These are phyloP conservation scores for Botia almorhae DNA, from an alignment of 2,797 vertebrate species.

Conservation along the genomic window DNA sequence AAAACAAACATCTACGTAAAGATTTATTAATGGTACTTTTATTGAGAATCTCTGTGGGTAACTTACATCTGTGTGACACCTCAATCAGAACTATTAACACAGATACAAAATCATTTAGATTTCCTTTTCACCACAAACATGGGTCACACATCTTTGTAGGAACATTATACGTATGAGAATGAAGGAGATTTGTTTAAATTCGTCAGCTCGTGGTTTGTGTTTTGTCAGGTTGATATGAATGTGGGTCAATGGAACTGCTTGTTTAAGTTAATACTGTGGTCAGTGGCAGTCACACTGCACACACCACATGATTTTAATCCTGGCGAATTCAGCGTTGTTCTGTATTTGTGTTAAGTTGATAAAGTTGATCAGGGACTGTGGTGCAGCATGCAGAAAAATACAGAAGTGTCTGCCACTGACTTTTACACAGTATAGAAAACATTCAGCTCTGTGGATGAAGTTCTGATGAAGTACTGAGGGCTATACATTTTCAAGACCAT, in stretches of 20 bases:
- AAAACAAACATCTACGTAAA: background rate
- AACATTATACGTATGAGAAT: background rate
- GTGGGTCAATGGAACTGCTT: background rate
- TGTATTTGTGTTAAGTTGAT: constrained; percentile 10
- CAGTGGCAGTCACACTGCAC: constrained; percentile 16
- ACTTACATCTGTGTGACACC: background rate
- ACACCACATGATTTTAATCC: constrained; percentile 17
- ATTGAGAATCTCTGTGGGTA: background rate
- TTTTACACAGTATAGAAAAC: background rate
- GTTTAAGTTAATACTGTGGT: constrained; percentile 6
- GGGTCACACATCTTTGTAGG: background rate
- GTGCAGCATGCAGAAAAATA: constrained; percentile 13
- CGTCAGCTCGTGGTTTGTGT: background rate
- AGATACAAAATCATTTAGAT: constrained; percentile 2
- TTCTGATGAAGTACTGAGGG: too few relatives aligned
- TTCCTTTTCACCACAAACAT: background rate
- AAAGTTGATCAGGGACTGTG: constrained; percentile 11
- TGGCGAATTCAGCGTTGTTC: constrained; percentile 1
- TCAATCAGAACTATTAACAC: background rate
- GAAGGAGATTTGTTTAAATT: background rate
- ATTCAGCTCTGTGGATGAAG: background rate
- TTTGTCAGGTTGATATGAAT: background rate
- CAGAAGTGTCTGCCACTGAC: background rate
- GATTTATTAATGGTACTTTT: background rate
- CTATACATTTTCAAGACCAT: too few relatives aligned